Evolutionary conservation across 2,797 vertebrate genomes (phyloP).

Genomic region (Melanotaenia boesemani): DNA sequence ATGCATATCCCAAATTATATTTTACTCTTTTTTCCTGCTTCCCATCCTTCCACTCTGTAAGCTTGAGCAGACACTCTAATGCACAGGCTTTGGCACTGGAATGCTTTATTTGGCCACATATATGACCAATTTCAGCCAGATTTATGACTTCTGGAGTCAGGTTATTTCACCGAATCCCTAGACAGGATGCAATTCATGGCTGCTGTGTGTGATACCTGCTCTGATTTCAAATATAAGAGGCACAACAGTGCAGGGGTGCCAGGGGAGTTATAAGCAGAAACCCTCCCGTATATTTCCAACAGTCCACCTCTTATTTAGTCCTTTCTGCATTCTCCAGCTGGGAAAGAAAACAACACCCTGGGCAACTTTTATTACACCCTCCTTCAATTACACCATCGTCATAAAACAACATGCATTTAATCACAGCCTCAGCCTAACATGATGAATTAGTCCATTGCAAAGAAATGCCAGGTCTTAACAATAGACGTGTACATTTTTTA

Average conservation of each 20-base stretch:
- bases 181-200: slow-evolving; percentile 71
- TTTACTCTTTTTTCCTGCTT: slow-evolving; percentile 68
- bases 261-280: slow-evolving; percentile 68
- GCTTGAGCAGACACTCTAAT: slow-evolving; percentile 66
- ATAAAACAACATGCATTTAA: slow-evolving; percentile 79
- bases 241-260: slow-evolving; percentile 39
- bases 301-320: slow-evolving; percentile 54
- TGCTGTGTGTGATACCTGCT: slow-evolving; percentile 66
- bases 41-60: slow-evolving; percentile 8
- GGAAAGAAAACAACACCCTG: slow-evolving; percentile 43
- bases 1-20: slow-evolving; percentile 79
- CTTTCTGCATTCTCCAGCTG: slow-evolving; percentile 44
- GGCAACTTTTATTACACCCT: slow-evolving; percentile 74
- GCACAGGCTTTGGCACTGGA: slow-evolving; percentile 51
- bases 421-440: slow-evolving; percentile 63
- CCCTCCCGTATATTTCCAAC: slow-evolving; percentile 61
- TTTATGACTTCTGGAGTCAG: slow-evolving; percentile 75
- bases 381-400: slow-evolving; percentile 71
- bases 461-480: slow-evolving; percentile 56
- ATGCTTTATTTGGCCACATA: slow-evolving; percentile 72
- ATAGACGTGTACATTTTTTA: slow-evolving; percentile 55
- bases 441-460: slow-evolving; percentile 71
- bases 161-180: slow-evolving; percentile 72
- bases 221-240: slow-evolving; percentile 66
- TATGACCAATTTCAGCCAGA: slow-evolving; percentile 75